Evolutionary conservation across 2,797 vertebrate species (phyloP).

Genomic region (Cossypha caffra): DNA sequence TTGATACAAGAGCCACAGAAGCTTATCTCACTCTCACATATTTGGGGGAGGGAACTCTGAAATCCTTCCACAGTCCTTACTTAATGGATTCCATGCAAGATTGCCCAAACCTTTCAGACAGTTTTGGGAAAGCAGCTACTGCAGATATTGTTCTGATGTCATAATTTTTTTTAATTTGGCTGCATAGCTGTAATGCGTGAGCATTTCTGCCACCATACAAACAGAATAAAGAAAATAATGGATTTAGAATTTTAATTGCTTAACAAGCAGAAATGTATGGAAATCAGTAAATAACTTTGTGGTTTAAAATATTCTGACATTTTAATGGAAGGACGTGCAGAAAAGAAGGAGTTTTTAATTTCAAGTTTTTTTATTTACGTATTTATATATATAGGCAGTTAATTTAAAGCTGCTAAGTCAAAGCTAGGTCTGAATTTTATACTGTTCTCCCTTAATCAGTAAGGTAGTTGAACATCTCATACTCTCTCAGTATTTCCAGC

Average conservation of each 20-base stretch:
- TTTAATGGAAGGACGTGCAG: neutral
- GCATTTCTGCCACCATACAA: neutral
- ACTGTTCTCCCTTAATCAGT: neutral
- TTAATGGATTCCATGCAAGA: neutral
- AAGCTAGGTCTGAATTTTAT: neutral
- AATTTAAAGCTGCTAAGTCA: neutral
- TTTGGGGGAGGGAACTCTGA: neutral
- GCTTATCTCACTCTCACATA: neutral
- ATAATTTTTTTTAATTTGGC: neutral
- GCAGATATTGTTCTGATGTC: neutral
- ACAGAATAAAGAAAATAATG: neutral
- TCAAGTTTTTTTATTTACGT: neutral
- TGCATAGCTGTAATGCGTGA: neutral
- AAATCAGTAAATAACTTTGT: neutral
- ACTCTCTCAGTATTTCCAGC: neutral
- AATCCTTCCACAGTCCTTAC: neutral
- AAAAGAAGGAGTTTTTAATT: neutral
- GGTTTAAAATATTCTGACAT: neutral
- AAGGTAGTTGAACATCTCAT: neutral
- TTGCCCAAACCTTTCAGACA: neutral
- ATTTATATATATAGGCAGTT: neutral
- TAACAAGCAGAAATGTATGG: neutral
- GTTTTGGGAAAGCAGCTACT: neutral
- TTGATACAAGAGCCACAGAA: neutral
- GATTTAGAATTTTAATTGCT: neutral